Evolutionary conservation across 2,888 invertebrate genomes (phyloP).

Genomic region (Luffia ferchaultella): DNA sequence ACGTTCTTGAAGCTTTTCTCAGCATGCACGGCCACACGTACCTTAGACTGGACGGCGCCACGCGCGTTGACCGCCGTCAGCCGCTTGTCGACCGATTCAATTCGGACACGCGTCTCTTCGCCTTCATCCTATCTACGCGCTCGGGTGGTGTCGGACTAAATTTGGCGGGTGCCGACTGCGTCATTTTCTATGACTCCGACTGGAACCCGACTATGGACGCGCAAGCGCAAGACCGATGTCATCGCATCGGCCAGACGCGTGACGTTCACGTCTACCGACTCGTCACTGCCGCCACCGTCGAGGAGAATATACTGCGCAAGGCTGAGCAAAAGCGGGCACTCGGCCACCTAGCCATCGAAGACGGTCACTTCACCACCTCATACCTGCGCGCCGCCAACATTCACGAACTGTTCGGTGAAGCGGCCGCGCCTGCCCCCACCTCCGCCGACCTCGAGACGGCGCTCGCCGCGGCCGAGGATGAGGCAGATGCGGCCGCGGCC

Average conservation of each 20-base stretch:
- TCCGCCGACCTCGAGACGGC: conserved; percentile 79
- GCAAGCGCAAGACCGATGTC: conserved; percentile 91
- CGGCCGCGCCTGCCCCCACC: conserved; percentile 62
- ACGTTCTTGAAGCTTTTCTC: conserved; percentile 96
- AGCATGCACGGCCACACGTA: conserved; percentile 97
- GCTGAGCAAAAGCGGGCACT: conserved; percentile 97
- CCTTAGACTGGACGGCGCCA: conserved; percentile 94
- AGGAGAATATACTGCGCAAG: conserved; percentile 99
- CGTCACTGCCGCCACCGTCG: conserved; percentile 96
- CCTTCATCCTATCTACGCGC: conserved; percentile 96
- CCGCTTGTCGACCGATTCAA: conserved; percentile 97
- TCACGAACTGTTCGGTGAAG: conserved; percentile 87
- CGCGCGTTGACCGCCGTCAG: conserved; percentile 94
- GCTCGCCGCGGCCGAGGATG: conserved; percentile 92
- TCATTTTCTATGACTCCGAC: conserved; percentile 99
- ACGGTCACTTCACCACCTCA: conserved; percentile 97
- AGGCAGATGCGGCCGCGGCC: conserved; percentile 92
- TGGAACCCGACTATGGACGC: conserved; percentile 99
- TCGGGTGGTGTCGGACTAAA: conserved; percentile 98
- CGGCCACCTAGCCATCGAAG: conserved; percentile 97
- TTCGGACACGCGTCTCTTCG: conserved; percentile 92
- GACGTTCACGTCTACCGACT: conserved; percentile 99
- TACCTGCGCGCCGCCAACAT: conserved; percentile 95
- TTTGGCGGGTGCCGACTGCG: conserved; percentile 98
- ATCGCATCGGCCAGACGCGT: conserved; percentile 98